Base-by-base conservation (phyloP, 2,797 vertebrate species). In the Pangasius djambal region DNA sequence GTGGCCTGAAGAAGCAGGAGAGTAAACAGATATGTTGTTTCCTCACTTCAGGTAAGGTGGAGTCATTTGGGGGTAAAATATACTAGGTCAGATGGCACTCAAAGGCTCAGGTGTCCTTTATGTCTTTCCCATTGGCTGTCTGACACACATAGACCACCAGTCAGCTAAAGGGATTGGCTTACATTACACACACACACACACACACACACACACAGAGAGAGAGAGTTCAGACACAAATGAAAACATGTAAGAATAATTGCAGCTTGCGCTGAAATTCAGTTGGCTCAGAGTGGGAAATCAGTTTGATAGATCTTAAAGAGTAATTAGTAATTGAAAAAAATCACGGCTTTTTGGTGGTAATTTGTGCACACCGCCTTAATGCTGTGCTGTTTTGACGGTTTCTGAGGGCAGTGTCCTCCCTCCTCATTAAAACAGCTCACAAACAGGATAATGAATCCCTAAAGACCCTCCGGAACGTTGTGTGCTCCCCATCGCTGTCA, bases 401-500 rank as follows among this genome's bases (percentile, higher is more conserved):
- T 72, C 88, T 77, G 59, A 90, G 82, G 85, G 89, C 88, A 90
- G 86, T 48, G 89, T 91, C 91, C 86, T 87, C 82, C 90, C 87
- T 94, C 94, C 93, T 96, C 95, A 96, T 96, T 96, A 96, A 93
- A 93, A 91, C 92, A 88, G 92, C 94, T 96, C 89, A 91, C 89
- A 96, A 96, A 96, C 94, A 94, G 91, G 93, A 95, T 96, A 97
- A 96, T 95, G 94, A 94, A 94, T 95, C 96, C 95, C 95, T 85
- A 0, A 94, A 93, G 93, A 87, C 83, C 59, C 50, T 88, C 92
- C 90, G 91, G 89, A 67, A 91, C 86, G 85, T 92, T 94, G 92
- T 61, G 90, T 91, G 93, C 93, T 93, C 93, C 95, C 94, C 87
- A 94, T 94, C 93, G 94, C 93, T 95, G 93, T 94, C 93, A 87